Evolutionary conservation across 2,113 vertebrate genomes (phyloP), one percentile per base, ranked within the genome.

Genomic region (Periophthalmodon schlosseri): DNA sequence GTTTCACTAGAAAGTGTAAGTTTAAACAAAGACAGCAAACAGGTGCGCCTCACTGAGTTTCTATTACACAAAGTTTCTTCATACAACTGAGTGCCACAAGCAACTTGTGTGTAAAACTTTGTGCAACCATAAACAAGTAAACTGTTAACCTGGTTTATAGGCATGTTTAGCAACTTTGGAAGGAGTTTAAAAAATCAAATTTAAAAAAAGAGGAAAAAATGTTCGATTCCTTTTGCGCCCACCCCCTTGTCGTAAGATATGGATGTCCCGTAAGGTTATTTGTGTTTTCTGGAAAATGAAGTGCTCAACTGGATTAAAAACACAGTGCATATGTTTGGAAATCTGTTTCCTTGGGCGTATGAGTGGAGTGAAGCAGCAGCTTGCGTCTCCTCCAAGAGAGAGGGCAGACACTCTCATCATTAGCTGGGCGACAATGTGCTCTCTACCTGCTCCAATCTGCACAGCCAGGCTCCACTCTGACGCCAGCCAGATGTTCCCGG

Each of bases 361-460:
- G 92, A 90, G 87, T 90, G 88, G 85, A 89, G 85, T 87, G 84
- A 89, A 91, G 89, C 91, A 87, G 90, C 85, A 92, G 90, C 90
- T 91, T 89, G 91, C 85, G 87, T 92, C 89, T 90, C 85, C 89
- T 86, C 87, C 85, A 92, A 91, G 86, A 91, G 89, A 93, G 91
- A 94, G 93, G 94, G 92, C 93, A 94, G 91, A 89, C 87, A 86
- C 91, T 88, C 93, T 92, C 93, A 94, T 94, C 93, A 94, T 94
- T 94, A 94, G 91, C 87, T 78, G 89, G 89, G 90, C 90, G 88
- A 85, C 89, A 90, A 89, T 90, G 89, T 91, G 86, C 89, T 91
- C 86, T 88, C 88, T 94, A 93, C 93, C 93, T 94, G 91, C 92
- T 92, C 90, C 93, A 93, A 92, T 93, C 91, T 92, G 91, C 90